These are phyloP conservation scores for Phaetusa simplex DNA, from an alignment of 2,113 vertebrate species.

Conservation along the genomic window DNA sequence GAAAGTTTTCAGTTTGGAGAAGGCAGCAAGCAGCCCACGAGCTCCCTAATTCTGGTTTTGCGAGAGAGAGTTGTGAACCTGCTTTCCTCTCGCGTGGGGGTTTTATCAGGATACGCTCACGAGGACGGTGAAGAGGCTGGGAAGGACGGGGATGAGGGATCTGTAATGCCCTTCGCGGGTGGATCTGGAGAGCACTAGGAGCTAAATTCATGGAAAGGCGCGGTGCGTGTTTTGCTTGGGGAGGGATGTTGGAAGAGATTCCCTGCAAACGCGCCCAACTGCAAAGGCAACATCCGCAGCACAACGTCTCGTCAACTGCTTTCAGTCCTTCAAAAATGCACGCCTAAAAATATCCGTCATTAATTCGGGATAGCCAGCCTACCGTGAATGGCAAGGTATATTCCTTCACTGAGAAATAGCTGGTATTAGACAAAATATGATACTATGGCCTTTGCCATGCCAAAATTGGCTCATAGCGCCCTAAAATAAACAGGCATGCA, in stretches of 20 bases:
- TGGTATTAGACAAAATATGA: not conserved
- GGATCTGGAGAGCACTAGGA: not conserved
- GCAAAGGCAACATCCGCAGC: not conserved
- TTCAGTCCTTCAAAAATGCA: not conserved
- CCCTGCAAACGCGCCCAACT: not conserved
- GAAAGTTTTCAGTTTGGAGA: conserved; percentile 3
- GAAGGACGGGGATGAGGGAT: not conserved
- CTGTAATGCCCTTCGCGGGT: not conserved
- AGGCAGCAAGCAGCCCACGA: not conserved
- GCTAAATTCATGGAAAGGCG: not conserved
- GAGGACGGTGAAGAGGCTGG: not conserved
- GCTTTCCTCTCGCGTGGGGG: accelerated
- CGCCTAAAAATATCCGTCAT: accelerated
- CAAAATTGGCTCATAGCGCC: not conserved
- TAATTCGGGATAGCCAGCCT: not conserved
- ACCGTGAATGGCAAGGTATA: not conserved
- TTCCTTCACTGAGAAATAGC: not conserved
- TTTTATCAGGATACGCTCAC: not conserved
- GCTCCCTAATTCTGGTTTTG: not conserved
- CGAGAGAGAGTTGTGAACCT: not conserved
- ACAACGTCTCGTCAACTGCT: not conserved
- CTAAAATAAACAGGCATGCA: not conserved
- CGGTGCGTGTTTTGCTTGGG: not conserved
- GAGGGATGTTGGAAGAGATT: not conserved
- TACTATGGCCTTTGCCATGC: not conserved